Evolutionary conservation across 2,113 vertebrate genomes (phyloP), one percentile per base, ranked within the genome.

Genomic region (Odocoileus virginianus): DNA sequence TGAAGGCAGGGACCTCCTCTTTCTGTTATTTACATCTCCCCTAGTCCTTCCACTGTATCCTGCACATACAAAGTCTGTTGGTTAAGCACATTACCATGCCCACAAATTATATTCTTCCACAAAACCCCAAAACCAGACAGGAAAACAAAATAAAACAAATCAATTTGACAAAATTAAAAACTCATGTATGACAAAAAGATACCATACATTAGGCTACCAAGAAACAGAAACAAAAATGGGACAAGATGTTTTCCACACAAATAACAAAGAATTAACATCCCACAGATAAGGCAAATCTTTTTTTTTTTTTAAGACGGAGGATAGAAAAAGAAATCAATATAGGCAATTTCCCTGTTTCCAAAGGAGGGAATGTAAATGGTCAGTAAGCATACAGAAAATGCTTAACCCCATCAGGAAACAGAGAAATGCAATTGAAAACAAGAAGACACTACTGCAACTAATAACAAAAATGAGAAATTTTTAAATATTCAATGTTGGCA

Each of bases 401-500:
- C 25, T 96, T 81, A 97, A 57, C 40, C 7, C 52, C 30, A 55
- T n/a, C 6, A 83, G 11, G 30, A 82, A 79, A 60, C 27, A 95
- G 7, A 76, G 28, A 98, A 95, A 92, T 64, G 47, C 4, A 93
- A 89, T 60, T 85, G 23, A 83, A 94, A 94, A 96, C 40, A 91
- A 87, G 94, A 78, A 76, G 23, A 81, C 54, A 79, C 5, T 16
- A 25, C 74, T 89, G 93, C 82, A 86, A 96, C n/a, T 60, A 89
- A 91, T 57, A 96, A 64, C n/a, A 98, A 96, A 97, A 97, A 52
- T 12, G 83, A 92, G 47, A 91, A 82, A 91, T 58, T 71, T 87
- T 87, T n/a, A 93, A 97, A 89, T 61, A 93, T 3, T n/a, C 43
- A 52, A 25, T 11, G 0, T 28, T 91, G 52, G 60, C 92, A 91